These are phyloP conservation scores for Chrysodeixis includens DNA, from an alignment of 2,888 invertebrate genomes.

Conservation along the genomic window DNA sequence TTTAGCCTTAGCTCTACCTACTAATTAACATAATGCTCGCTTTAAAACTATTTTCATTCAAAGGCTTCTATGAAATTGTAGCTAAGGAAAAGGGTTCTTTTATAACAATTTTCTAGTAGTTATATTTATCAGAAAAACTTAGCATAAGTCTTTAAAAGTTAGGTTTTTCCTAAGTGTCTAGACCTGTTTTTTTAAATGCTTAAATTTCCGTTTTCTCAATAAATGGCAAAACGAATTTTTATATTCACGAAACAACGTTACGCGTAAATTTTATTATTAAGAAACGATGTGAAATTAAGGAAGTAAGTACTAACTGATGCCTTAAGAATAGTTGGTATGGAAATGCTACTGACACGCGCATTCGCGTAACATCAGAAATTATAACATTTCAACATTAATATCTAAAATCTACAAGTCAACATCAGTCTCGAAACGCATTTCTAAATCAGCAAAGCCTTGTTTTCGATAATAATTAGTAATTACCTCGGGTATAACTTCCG, in stretches of 20 bases:
- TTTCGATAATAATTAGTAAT: conserved; percentile 10
- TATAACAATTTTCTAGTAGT: not conserved
- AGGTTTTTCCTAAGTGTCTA: no score
- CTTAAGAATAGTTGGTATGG: not conserved
- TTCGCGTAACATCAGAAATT: not conserved
- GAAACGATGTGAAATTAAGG: not conserved
- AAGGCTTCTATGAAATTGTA: not conserved
- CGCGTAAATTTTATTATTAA: not conserved
- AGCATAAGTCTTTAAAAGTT: no score
- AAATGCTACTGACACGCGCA: no score
- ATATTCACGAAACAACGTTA: not conserved
- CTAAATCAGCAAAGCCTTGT: not conserved
- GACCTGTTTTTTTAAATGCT: not conserved
- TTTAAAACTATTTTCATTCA: not conserved
- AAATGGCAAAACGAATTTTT: not conserved
- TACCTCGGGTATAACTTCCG: conserved; percentile 7
- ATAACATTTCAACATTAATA: not conserved
- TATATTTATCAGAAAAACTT: no score
- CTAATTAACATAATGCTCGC: not conserved
- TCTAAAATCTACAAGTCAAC: not conserved
- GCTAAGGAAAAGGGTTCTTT: not conserved
- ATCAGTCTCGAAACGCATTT: not conserved
- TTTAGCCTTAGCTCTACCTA: conserved; percentile 9
- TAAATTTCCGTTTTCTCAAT: not conserved
- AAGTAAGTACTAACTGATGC: not conserved